These are phyloP conservation scores for Panurus biarmicus DNA, from an alignment of 2,113 vertebrate genomes.

Conservation along the genomic window DNA sequence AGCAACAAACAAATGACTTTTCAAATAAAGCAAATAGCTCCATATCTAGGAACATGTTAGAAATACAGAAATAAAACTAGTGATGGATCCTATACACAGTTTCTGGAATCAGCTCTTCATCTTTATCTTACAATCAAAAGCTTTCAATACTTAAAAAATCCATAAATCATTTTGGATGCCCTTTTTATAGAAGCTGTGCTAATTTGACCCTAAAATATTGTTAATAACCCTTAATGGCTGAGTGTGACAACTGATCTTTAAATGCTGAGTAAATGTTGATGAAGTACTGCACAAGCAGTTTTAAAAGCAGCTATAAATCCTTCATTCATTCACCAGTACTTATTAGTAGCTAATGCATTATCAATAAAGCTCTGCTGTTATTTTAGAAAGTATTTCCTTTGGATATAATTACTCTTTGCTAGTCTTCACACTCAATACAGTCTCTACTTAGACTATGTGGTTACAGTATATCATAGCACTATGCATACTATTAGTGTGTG, in stretches of 20 bases:
- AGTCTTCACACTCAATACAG: neutral
- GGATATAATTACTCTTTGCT: neutral
- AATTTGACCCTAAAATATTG: neutral
- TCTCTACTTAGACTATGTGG: neutral
- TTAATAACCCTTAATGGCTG: neutral
- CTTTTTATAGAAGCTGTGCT: neutral
- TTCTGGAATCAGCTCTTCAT: neutral
- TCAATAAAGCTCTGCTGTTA: neutral
- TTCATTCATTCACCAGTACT: neutral
- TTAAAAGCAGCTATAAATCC: neutral
- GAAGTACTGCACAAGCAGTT: neutral
- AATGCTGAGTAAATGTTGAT: neutral
- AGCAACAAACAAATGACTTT: neutral
- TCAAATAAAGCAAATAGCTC: neutral
- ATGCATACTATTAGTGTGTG: neutral
- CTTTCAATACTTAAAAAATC: neutral
- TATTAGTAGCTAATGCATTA: neutral
- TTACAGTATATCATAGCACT: neutral
- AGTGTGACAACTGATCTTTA: neutral
- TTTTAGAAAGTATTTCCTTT: neutral
- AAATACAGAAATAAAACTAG: neutral
- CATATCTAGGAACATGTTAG: fast-evolving
- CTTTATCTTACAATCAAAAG: neutral
- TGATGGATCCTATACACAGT: neutral
- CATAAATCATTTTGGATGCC: neutral